A percentile compares a stretch with the other conserved stretches of the same genome.
Evolutionary conservation across 2,113 vertebrate genomes (phyloP).

Genomic region (Trichechus manatus): DNA sequence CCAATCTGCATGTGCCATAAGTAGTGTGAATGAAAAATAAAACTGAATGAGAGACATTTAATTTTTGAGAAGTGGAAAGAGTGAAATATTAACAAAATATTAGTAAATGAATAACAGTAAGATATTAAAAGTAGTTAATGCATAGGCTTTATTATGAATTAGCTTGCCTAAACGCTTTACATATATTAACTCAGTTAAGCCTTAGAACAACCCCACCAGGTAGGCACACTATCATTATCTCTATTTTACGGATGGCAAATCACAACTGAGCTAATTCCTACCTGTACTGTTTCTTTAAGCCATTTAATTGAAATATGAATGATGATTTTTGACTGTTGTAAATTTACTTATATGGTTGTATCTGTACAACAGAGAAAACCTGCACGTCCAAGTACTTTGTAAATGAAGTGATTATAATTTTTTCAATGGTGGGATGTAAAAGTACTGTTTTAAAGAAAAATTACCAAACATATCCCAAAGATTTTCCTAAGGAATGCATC

Average conservation of each 20-base stretch:
- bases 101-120: neutral
- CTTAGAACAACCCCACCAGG: neutral
- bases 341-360: neutral
- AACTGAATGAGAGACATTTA: conserved; percentile 31
- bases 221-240: neutral
- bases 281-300: neutral
- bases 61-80: conserved; percentile 30
- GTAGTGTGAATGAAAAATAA: neutral
- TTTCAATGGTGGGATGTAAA: conserved; percentile 17
- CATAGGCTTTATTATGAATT: conserved; percentile 35
- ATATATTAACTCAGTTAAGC: conserved; percentile 53
- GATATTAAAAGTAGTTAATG: neutral
- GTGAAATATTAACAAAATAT: conserved; percentile 29
- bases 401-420: neutral
- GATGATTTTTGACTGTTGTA: conserved; percentile 8
- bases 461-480: neutral
- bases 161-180: conserved; percentile 38
- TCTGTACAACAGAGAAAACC: neutral
- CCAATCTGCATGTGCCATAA: neutral
- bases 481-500: neutral
- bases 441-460: conserved; percentile 54
- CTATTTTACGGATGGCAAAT: neutral
- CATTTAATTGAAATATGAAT: conserved; percentile 13
- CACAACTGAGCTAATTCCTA: neutral
- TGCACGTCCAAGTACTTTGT: neutral